A percentile compares a stretch with the other conserved stretches of the same genome.
Conservation (phyloP, 2,888 invertebrate species). For the Masnerella sp. region DNA sequence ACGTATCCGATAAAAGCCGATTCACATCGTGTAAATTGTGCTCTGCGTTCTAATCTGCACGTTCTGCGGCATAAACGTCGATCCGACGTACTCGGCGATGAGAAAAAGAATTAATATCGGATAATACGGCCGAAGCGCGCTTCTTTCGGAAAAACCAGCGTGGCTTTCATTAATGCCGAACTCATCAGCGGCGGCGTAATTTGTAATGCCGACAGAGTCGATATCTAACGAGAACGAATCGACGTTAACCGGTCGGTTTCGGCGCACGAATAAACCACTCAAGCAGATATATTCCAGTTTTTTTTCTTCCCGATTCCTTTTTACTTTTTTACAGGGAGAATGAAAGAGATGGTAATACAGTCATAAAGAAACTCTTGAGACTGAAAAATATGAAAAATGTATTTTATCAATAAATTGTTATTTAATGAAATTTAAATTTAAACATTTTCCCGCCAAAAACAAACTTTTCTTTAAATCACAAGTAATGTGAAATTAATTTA, state of each 20-base stretch:
- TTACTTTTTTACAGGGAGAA: not conserved
- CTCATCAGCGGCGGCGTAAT: constrained; percentile 33
- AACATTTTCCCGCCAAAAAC: no score
- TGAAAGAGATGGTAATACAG: not conserved
- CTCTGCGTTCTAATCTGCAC: no score
- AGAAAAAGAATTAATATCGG: constrained; percentile 26
- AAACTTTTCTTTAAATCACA: no score
- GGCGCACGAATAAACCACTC: constrained; percentile 15
- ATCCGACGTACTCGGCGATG: constrained; percentile 7
- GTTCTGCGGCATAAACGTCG: not conserved
- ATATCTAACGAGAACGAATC: constrained; percentile 32
- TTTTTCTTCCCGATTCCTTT: not conserved
- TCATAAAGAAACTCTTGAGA: no score
- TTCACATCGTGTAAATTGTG: no score
- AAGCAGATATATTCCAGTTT: not conserved
- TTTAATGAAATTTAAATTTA: no score
- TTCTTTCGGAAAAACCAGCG: constrained; percentile 1
- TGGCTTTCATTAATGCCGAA: constrained; percentile 39
- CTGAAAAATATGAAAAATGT: no score
- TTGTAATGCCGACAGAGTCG: constrained; percentile 40
- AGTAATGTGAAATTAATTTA: no score
- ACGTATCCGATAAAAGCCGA: no score
- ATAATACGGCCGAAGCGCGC: constrained; percentile 4
- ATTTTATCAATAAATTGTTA: no score
- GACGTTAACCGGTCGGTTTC: constrained; percentile 18